phyloP scores from a whole-genome alignment of 2,797 vertebrate genomes.

The Cercopithecus hamlyni region DNA sequence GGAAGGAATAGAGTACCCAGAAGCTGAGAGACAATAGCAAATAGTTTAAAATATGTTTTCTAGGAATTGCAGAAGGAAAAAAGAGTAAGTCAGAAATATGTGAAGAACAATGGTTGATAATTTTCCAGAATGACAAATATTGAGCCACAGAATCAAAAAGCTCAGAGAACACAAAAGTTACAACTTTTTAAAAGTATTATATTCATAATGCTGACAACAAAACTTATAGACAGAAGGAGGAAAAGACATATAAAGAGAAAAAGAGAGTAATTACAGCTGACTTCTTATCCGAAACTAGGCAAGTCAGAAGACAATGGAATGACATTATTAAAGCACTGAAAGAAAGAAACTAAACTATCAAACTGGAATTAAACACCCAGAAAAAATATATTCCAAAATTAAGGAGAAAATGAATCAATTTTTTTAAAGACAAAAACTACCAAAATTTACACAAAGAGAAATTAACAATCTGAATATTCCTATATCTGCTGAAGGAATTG shows the following conservation, averaged over 20 bases:
- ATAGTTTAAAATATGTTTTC: background rate
- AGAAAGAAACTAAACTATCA: background rate
- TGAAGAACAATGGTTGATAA: background rate
- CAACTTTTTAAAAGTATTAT: background rate
- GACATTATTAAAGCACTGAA: background rate
- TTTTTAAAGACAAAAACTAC: background rate
- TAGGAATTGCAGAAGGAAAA: background rate
- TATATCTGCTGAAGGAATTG: background rate
- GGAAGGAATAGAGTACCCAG: background rate
- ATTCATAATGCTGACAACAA: background rate
- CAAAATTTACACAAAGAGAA: background rate
- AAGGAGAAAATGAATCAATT: background rate
- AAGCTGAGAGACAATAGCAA: background rate
- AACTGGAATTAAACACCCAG: background rate
- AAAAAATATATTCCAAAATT: background rate
- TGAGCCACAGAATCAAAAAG: background rate
- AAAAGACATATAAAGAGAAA: background rate
- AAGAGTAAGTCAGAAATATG: background rate
- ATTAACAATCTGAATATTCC: background rate
- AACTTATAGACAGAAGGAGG: background rate
- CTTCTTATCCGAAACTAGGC: background rate
- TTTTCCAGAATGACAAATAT: background rate
- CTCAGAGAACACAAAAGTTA: background rate
- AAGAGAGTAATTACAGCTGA: background rate
- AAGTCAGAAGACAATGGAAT: background rate